These are phyloP conservation scores for Craniophora ligustri DNA, from an alignment of 2,888 invertebrate genomes.

Conservation along the genomic window DNA sequence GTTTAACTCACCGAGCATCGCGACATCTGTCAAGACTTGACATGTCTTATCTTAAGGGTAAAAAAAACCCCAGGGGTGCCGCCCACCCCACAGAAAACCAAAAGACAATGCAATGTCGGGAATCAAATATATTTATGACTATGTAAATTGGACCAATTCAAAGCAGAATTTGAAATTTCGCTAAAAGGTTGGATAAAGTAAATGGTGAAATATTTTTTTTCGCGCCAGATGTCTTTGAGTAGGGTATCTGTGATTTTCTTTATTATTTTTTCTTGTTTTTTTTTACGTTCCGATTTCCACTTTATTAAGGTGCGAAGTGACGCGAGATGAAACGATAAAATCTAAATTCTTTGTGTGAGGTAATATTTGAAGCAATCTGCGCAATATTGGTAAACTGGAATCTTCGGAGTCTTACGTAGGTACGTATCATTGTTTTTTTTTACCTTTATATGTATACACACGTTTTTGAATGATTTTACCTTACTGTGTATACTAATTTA, in stretches of 20 bases:
- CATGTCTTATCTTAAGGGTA: constrained; percentile 80
- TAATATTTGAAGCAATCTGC: not conserved
- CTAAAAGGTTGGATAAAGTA: constrained; percentile 63
- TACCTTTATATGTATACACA: too few species aligned
- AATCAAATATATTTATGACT: constrained; percentile 87
- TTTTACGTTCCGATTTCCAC: constrained; percentile 33
- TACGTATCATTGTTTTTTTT: not conserved
- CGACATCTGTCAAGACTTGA: constrained; percentile 85
- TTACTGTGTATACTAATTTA: not conserved
- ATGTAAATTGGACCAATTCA: constrained; percentile 84
- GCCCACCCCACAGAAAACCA: constrained; percentile 64
- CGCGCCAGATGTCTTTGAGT: constrained; percentile 69
- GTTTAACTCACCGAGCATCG: constrained; percentile 77
- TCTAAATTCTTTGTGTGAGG: constrained; percentile 12
- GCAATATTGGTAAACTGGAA: not conserved
- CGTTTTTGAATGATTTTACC: too few species aligned
- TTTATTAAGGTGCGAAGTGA: constrained; percentile 50
- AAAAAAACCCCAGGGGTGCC: constrained; percentile 77
- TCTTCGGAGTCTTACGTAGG: not conserved
- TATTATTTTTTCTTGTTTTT: constrained; percentile 44
- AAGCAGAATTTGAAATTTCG: constrained; percentile 69
- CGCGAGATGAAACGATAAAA: constrained; percentile 43
- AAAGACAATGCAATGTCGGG: constrained; percentile 71
- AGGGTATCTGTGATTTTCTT: constrained; percentile 55
- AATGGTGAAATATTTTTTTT: constrained; percentile 64